phyloP scores from a whole-genome alignment of 2,797 vertebrate genomes.

The Schizopygopsis malacanthus region DNA sequence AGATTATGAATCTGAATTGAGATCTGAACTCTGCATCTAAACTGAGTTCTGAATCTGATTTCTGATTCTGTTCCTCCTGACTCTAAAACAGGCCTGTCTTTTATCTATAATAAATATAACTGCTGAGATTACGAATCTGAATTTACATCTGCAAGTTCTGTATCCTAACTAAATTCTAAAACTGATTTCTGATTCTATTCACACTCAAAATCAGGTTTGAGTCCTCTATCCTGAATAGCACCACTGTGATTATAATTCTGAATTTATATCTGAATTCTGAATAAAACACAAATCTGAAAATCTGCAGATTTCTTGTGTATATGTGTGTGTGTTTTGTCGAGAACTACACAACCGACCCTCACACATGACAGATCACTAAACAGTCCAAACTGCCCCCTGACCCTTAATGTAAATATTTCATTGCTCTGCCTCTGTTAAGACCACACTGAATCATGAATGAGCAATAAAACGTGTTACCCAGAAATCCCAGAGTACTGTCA shows the following conservation, averaged over 20 bases:
- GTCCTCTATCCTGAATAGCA: not conserved
- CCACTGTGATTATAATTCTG: not conserved
- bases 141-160: not conserved
- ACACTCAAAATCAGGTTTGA: not conserved
- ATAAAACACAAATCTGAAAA: not conserved
- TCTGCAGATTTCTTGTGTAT: not conserved
- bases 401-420: slow-evolving; percentile 44
- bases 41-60: too few relatives aligned
- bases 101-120: too few relatives aligned
- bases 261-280: not conserved
- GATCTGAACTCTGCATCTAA: too few relatives aligned
- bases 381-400: slow-evolving; percentile 22
- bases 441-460: slow-evolving; percentile 39
- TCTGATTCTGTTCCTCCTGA: too few relatives aligned
- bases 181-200: not conserved
- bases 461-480: slow-evolving; percentile 44
- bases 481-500: slow-evolving; percentile 31
- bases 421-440: slow-evolving; percentile 22
- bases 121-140: too few relatives aligned
- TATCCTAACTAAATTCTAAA: too few relatives aligned
- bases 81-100: too few relatives aligned
- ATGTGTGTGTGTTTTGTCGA: not conserved
- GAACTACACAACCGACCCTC: not conserved
- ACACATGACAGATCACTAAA: slow-evolving; percentile 12
- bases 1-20: too few relatives aligned